Conservation (phyloP, 2,888 invertebrate genomes). For the Dynastes tityus region DNA sequence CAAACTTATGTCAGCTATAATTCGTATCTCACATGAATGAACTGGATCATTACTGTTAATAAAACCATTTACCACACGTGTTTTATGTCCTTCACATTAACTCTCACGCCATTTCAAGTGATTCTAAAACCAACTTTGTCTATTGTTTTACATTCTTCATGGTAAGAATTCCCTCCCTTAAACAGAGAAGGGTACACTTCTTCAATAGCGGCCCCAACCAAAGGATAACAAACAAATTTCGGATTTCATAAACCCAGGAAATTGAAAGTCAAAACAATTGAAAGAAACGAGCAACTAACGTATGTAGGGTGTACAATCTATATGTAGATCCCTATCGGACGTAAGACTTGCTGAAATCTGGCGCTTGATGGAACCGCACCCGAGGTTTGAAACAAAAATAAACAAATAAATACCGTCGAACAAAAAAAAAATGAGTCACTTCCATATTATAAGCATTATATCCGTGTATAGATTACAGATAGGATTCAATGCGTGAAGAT, state of each 20-base stretch:
- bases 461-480: too few relatives aligned
- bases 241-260: conserved; percentile 29
- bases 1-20: background rate
- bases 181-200: background rate
- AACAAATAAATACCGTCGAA: background rate
- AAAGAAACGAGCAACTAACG: background rate
- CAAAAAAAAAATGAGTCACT: background rate
- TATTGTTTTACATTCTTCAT: background rate
- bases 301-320: too few relatives aligned
- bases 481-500: too few relatives aligned
- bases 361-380: background rate
- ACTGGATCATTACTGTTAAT: background rate
- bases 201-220: background rate
- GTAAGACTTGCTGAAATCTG: background rate
- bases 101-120: too few relatives aligned
- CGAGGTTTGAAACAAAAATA: conserved; percentile 15
- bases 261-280: conserved; percentile 36
- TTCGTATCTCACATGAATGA: background rate
- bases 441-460: too few relatives aligned
- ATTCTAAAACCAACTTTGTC: background rate
- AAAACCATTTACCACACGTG: background rate
- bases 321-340: background rate
- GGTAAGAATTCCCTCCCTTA: background rate
- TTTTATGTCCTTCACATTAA: too few relatives aligned
- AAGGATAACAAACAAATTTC: conserved; percentile 29